Conservation (phyloP, 2,888 invertebrate species). For the Parasteatoda lunata region DNA sequence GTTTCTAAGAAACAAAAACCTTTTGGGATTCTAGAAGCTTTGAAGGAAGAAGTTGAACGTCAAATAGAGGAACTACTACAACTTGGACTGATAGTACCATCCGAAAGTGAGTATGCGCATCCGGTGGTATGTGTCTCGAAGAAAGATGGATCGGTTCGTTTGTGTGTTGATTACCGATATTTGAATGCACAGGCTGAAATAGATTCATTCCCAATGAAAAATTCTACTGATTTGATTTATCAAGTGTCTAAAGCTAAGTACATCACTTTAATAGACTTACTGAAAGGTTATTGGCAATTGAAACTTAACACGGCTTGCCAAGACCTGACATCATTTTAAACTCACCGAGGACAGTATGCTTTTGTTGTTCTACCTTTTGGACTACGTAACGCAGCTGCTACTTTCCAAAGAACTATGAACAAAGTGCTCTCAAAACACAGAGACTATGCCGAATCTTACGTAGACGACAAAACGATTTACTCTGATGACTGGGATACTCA, state of each 20-base stretch:
- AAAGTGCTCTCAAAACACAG: too few species aligned
- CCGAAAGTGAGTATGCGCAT: background rate
- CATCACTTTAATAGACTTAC: background rate
- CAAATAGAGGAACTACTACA: background rate
- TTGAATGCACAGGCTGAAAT: too few species aligned
- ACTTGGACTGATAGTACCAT: background rate
- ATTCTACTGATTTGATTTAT: too few species aligned
- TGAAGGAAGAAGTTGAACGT: background rate
- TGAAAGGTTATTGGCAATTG: background rate
- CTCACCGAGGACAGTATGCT: background rate
- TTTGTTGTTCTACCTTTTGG: background rate
- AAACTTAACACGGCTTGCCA: background rate
- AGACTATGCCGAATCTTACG: too few species aligned
- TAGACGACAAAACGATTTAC: too few species aligned
- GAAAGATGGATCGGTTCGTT: background rate
- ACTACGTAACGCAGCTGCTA: background rate
- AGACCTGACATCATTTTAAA: background rate
- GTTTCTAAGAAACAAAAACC: too few species aligned
- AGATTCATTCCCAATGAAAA: too few species aligned
- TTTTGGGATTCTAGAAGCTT: background rate
- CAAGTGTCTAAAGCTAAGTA: background rate
- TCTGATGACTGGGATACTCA: too few species aligned
- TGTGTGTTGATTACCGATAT: too few species aligned
- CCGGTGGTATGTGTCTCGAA: background rate
- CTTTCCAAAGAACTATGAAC: background rate